phyloP scores from a whole-genome alignment of 2,888 invertebrate species.

The Allygus modestus region DNA sequence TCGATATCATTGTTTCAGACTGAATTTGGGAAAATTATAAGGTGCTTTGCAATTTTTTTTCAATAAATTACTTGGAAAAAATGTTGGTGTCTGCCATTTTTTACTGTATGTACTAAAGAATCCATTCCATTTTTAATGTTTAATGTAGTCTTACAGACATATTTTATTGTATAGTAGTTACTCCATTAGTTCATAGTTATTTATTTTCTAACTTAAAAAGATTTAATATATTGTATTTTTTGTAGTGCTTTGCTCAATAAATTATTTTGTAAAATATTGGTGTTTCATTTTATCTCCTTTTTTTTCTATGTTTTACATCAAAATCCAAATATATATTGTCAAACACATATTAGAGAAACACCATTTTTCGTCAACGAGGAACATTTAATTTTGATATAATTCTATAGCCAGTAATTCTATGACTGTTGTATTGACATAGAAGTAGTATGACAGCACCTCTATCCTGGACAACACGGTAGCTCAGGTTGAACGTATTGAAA shows the following conservation, averaged over 20 bases:
- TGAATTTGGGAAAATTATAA: constrained; percentile 11
- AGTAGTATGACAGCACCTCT: too few relatives aligned
- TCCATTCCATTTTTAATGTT: constrained; percentile 28
- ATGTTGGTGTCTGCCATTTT: neutral
- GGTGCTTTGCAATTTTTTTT: constrained; percentile 19
- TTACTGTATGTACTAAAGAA: neutral
- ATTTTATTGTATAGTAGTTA: constrained; percentile 25
- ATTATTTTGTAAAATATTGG: constrained; percentile 14
- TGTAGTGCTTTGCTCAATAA: constrained; percentile 38
- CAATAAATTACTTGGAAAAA: neutral
- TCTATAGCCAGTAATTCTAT: too few relatives aligned
- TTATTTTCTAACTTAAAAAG: neutral
- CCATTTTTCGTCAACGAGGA: too few relatives aligned
- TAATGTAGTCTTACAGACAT: neutral
- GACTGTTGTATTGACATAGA: too few relatives aligned
- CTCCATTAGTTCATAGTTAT: neutral
- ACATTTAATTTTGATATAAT: too few relatives aligned
- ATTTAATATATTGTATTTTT: constrained; percentile 40
- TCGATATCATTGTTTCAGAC: neutral
- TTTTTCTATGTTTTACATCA: too few relatives aligned
- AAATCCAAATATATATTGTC: too few relatives aligned
- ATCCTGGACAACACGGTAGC: too few relatives aligned
- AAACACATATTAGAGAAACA: too few relatives aligned
- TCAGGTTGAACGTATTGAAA: too few relatives aligned
- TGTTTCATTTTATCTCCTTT: neutral